A percentile compares a stretch with the other conserved stretches of the same genome.
These are phyloP conservation scores for Melopsittacus undulatus DNA, from an alignment of 2,797 vertebrate species.

Conservation along the genomic window DNA sequence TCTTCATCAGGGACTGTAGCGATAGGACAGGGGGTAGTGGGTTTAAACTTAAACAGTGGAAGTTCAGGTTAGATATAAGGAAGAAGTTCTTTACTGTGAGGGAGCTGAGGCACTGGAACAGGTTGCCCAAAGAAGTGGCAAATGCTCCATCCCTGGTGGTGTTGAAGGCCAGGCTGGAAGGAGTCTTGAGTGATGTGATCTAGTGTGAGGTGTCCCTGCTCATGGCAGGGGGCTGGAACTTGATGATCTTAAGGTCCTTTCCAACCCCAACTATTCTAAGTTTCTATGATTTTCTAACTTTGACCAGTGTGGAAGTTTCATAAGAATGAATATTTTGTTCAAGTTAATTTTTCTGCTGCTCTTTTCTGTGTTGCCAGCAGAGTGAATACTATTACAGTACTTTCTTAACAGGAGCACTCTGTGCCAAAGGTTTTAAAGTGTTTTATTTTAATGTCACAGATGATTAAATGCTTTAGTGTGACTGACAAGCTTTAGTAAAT, in stretches of 20 bases:
- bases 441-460: slow-evolving; percentile 74
- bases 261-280: neutral
- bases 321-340: neutral
- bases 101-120: neutral
- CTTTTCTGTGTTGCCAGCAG: slow-evolving; percentile 4
- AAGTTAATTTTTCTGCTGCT: slow-evolving; percentile 23
- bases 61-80: neutral
- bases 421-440: slow-evolving; percentile 70
- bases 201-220: neutral
- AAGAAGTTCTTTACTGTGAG: neutral
- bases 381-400: slow-evolving; percentile 42
- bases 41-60: neutral
- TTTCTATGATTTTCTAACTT: neutral
- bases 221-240: neutral
- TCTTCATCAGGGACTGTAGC: neutral
- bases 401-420: slow-evolving; percentile 40
- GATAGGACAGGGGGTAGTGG: neutral
- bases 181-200: neutral
- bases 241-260: neutral
- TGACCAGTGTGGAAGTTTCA: neutral
- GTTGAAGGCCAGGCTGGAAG: neutral
- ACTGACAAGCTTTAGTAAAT: slow-evolving; percentile 73
- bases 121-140: neutral
- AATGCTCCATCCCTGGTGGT: neutral
- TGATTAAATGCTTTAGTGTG: slow-evolving; percentile 71